Base-by-base conservation (phyloP, 2,888 invertebrate species). In the Lithophane leautieri region DNA sequence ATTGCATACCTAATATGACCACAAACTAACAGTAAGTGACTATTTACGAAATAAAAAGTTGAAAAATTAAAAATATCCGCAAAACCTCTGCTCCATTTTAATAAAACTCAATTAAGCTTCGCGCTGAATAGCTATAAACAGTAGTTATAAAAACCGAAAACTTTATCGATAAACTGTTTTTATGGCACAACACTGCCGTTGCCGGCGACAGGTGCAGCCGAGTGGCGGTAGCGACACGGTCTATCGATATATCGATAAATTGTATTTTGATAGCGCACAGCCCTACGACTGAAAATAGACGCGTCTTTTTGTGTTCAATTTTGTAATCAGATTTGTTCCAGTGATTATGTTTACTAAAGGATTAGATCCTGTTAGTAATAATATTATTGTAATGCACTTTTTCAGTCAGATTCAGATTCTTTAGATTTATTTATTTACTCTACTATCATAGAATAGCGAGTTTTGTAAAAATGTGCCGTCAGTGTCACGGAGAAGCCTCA, bases 211-310 rank as follows among this genome's bases (percentile, higher is more conserved):
- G 95, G 94, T 95, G 95, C 92, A 92, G 71, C 79, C 84, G 87
- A 91, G 90, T 89, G 77, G 81, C 76, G 86, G 86, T 81, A 87
- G 88, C 86, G 86, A 86, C 88, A 87, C 86, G 87, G 89, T 88
- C 88, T 92, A 92, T 93, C 92, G 92, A 91, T 93, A 91, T 91
- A 91, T 92, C 93, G 93, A 93, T 93, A 94, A 93, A 94, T 93
- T 93, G 91, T 92, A 89, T 94, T 93, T 93, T 92, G 92, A 93
- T 93, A 92, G 87, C 73, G 79, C 86, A 83, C 88, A 89, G 89
- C 89, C 77, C 89, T 91, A 89, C 42, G 8, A 76, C 70, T 42
- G 70, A 54, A 19, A 63, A 83, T 87, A 91, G 92, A 93, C 78
- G 62, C 76, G 90, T 71, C 88, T 28, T 72, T 78, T 70, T 25